A percentile compares a stretch with the other conserved stretches of the same genome.
Evolutionary conservation across 2,113 vertebrate species (phyloP).

Genomic region (Salvelinus fontinalis): DNA sequence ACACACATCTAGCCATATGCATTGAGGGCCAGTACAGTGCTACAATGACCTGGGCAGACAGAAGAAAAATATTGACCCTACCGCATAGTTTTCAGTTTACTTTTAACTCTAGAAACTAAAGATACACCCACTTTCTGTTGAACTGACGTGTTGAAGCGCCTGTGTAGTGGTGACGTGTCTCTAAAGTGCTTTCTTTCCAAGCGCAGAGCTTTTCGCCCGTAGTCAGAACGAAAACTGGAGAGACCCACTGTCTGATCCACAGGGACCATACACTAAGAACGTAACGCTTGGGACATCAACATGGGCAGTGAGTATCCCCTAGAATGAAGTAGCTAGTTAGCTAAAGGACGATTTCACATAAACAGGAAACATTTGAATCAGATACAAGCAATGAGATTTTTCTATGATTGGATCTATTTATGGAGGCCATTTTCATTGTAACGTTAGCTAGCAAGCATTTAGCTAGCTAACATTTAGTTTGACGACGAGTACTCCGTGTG

Average conservation of each 20-base stretch:
- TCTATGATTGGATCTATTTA: not conserved
- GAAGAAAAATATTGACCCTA: not conserved
- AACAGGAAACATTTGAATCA: not conserved
- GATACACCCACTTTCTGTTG: not conserved
- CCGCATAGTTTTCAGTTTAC: not conserved
- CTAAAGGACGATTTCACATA: not conserved
- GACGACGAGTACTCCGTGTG: too few relatives aligned
- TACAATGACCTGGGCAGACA: not conserved
- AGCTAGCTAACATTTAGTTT: not conserved
- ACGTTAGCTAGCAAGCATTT: not conserved
- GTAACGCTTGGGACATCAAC: not conserved
- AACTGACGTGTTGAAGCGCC: constrained; percentile 20
- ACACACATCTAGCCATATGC: too few relatives aligned
- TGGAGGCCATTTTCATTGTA: constrained; percentile 1
- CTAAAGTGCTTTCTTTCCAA: constrained; percentile 63
- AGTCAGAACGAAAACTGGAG: constrained; percentile 56
- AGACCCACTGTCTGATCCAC: constrained; percentile 29
- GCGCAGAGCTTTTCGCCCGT: constrained; percentile 65
- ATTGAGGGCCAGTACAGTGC: too few relatives aligned
- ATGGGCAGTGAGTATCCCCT: constrained; percentile 2
- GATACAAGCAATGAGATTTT: too few relatives aligned
- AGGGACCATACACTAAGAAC: constrained; percentile 45
- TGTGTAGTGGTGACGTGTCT: constrained; percentile 79
- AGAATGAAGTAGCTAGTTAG: not conserved
- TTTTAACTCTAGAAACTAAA: not conserved